A percentile compares a stretch with the other conserved stretches of the same genome.
phyloP scores from a whole-genome alignment of 2,113 vertebrate genomes.

The Tringa solitaria region DNA sequence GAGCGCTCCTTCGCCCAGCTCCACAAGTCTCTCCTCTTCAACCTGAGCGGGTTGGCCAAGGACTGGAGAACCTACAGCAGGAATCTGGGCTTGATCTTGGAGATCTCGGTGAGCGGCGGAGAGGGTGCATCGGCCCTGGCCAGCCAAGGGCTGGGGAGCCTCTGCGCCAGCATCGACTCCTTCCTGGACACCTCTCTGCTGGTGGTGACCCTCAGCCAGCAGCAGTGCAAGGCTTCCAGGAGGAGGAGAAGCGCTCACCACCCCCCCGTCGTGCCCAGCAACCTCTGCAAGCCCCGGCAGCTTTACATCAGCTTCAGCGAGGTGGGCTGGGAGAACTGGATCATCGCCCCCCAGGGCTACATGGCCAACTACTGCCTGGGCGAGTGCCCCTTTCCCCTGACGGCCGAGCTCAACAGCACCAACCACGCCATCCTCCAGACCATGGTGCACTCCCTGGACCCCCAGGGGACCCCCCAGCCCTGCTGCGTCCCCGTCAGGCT shows the following conservation, averaged over 20 bases:
- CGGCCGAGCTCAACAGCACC: slow-evolving; percentile 85
- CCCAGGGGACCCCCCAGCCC: slow-evolving; percentile 79
- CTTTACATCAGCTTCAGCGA: slow-evolving; percentile 93
- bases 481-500: slow-evolving; percentile 91
- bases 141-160: fast-evolving
- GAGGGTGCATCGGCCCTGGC: fast-evolving
- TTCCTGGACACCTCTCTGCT: slow-evolving; percentile 76
- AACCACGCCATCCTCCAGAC: slow-evolving; percentile 96
- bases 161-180: not conserved
- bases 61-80: slow-evolving; percentile 55
- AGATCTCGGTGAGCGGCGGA: slow-evolving; percentile 22
- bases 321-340: slow-evolving; percentile 95
- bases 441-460: slow-evolving; percentile 86
- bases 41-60: slow-evolving; percentile 74
- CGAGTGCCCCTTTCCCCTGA: slow-evolving; percentile 86
- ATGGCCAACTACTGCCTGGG: slow-evolving; percentile 94
- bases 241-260: slow-evolving; percentile 47
- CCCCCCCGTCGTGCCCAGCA: slow-evolving; percentile 35
- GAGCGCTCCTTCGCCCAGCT: slow-evolving; percentile 72
- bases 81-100: slow-evolving; percentile 76
- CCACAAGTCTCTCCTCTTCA: slow-evolving; percentile 70
- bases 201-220: slow-evolving; percentile 80
- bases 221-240: slow-evolving; percentile 71
- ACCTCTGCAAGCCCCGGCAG: slow-evolving; percentile 83
- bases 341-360: slow-evolving; percentile 93